Percentiles rank a stretch among this genome's conserved stretches.
Conservation (phyloP, 1,140 invertebrate genomes). For the Saccostrea echinata region DNA sequence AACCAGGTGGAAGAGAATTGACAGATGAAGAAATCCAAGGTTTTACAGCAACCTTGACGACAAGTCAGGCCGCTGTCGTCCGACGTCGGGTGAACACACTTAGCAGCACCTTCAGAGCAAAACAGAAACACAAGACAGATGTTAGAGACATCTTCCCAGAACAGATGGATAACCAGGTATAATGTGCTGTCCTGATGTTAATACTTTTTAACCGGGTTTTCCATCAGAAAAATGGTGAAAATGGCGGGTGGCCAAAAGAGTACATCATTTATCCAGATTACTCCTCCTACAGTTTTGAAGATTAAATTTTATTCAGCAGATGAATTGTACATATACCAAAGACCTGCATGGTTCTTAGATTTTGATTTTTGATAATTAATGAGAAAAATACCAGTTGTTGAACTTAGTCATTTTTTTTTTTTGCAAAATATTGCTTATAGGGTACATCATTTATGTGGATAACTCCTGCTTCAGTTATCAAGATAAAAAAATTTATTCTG, state of each 20-base stretch:
- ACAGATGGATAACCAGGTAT: slow-evolving; percentile 43
- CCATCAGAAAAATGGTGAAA: not conserved
- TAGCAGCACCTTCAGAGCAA: slow-evolving; percentile 72
- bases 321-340: too few relatives aligned
- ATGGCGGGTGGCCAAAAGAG: not conserved
- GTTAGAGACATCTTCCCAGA: slow-evolving; percentile 74
- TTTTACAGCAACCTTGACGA: slow-evolving; percentile 70
- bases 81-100: slow-evolving; percentile 72
- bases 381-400: too few relatives aligned
- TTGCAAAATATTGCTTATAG: too few relatives aligned
- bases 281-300: not conserved
- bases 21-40: slow-evolving; percentile 73
- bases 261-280: not conserved
- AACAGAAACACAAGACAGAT: slow-evolving; percentile 72
- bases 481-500: too few relatives aligned
- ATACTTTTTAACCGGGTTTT: too few relatives aligned
- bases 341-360: too few relatives aligned
- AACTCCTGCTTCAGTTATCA: too few relatives aligned
- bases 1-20: slow-evolving; percentile 71
- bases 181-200: not conserved
- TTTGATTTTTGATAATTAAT: too few relatives aligned
- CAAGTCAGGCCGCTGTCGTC: slow-evolving; percentile 72
- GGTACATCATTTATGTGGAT: too few relatives aligned
- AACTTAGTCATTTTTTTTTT: too few relatives aligned
- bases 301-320: too few relatives aligned